Evolutionary conservation across 2,797 vertebrate species (phyloP).

Genomic region (Scolopax rusticola): DNA sequence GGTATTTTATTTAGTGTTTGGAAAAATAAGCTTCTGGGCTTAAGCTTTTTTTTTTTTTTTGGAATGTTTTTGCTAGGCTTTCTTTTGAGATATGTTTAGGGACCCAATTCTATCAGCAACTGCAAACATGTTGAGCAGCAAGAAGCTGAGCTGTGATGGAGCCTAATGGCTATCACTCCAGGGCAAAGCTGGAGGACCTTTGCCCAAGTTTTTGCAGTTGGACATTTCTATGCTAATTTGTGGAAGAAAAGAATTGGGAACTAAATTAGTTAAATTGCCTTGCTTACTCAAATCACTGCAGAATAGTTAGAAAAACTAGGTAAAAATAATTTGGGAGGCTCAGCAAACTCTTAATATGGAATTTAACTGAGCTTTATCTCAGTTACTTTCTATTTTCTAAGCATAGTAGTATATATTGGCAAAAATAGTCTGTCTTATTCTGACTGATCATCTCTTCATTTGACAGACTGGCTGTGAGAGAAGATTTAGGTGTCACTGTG

Average conservation of each 20-base stretch:
- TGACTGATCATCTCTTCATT: slow-evolving; percentile 9
- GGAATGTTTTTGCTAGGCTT: not conserved
- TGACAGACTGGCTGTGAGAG: slow-evolving; percentile 16
- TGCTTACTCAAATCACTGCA: not conserved
- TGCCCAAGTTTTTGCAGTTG: not conserved
- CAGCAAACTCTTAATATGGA: not conserved
- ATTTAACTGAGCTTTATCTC: not conserved
- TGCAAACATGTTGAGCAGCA: not conserved
- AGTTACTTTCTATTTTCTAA: not conserved
- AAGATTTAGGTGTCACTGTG: slow-evolving; percentile 31
- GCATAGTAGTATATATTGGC: not conserved
- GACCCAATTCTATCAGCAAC: not conserved
- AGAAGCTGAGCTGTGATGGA: not conserved
- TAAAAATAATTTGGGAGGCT: not conserved
- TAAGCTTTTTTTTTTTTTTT: not conserved
- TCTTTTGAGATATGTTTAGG: not conserved
- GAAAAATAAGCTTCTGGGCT: not conserved
- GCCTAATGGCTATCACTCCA: not conserved
- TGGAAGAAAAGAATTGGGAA: not conserved
- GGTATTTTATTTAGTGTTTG: too few species aligned
- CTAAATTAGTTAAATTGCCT: not conserved
- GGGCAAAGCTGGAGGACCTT: not conserved
- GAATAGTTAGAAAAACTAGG: not conserved
- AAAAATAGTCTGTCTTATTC: slow-evolving; percentile 6
- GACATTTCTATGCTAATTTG: not conserved